Evolutionary conservation across 1,140 invertebrate genomes (phyloP).

Genomic region (Drosophila sechellia): DNA sequence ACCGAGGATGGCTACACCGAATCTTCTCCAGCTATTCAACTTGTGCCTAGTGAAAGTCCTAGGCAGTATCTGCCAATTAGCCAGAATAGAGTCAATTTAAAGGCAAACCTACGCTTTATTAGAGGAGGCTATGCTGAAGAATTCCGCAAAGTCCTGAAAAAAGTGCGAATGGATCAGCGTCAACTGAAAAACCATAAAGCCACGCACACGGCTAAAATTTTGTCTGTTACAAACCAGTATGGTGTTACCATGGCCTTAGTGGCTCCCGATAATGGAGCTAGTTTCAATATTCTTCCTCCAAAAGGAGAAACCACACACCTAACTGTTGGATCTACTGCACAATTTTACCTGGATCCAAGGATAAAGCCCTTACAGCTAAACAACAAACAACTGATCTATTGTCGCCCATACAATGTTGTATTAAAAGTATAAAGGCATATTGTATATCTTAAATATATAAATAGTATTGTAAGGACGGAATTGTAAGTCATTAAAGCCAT

Average conservation of each 20-base stretch:
- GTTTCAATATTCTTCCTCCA: slow-evolving; percentile 15
- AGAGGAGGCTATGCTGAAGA: slow-evolving; percentile 13
- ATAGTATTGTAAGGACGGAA: slow-evolving; percentile 1
- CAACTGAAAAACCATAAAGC: slow-evolving; percentile 2
- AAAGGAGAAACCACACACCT: background rate
- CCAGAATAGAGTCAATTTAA: background rate
- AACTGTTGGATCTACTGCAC: slow-evolving; percentile 1
- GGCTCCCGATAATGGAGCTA: background rate
- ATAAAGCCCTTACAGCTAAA: background rate
- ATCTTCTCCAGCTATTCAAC: slow-evolving; percentile 14
- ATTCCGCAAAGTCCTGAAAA: slow-evolving; percentile 9
- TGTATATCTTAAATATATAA: background rate
- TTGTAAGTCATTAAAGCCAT: background rate
- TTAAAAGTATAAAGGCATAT: background rate
- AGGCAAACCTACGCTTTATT: background rate
- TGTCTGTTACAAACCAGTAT: background rate
- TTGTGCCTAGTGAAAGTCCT: background rate
- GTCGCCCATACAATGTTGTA: slow-evolving; percentile 12
- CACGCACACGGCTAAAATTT: background rate
- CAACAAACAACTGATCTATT: slow-evolving; percentile 16
- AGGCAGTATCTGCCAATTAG: slow-evolving; percentile 10
- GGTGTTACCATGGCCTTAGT: slow-evolving; percentile 12
- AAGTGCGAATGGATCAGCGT: slow-evolving; percentile 17
- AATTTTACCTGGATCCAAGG: slow-evolving; percentile 10
- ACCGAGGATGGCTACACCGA: slow-evolving; percentile 16